phyloP scores from a whole-genome alignment of 2,113 vertebrate species.

The Sorex araneus region DNA sequence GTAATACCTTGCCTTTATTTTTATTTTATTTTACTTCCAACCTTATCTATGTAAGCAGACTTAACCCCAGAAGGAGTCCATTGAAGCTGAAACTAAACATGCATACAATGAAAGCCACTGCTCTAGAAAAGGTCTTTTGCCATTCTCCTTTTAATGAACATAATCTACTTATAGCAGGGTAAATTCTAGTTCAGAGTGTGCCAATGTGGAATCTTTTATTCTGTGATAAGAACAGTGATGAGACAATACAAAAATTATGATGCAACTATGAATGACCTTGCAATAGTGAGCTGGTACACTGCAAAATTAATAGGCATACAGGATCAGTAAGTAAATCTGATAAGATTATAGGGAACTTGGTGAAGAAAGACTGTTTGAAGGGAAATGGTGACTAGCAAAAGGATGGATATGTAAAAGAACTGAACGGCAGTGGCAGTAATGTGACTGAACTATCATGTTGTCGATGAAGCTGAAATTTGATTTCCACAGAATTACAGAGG shows the following conservation, averaged over 20 bases:
- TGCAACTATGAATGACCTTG: conserved; percentile 84
- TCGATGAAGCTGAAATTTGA: conserved; percentile 80
- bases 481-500: conserved; percentile 79
- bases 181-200: conserved; percentile 63
- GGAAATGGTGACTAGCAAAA: neutral
- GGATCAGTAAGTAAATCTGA: conserved; percentile 72
- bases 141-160: conserved; percentile 7
- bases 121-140: neutral
- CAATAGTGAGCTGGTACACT: conserved; percentile 68
- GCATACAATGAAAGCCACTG: no score
- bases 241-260: conserved; percentile 64
- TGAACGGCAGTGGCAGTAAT: neutral
- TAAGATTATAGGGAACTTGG: conserved; percentile 67
- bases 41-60: neutral
- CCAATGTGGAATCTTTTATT: conserved; percentile 5
- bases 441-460: conserved; percentile 44
- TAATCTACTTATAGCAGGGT: conserved; percentile 61
- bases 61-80: conserved; percentile 33
- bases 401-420: conserved; percentile 59
- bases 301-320: conserved; percentile 82
- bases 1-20: conserved; percentile 18
- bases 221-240: conserved; percentile 27
- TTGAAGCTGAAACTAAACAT: conserved; percentile 1
- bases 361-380: neutral
- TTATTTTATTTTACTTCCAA: conserved; percentile 57